Evolutionary conservation across 2,797 vertebrate species (phyloP), one percentile per base, ranked within the genome.

Genomic region (Malurus leucopterus): DNA sequence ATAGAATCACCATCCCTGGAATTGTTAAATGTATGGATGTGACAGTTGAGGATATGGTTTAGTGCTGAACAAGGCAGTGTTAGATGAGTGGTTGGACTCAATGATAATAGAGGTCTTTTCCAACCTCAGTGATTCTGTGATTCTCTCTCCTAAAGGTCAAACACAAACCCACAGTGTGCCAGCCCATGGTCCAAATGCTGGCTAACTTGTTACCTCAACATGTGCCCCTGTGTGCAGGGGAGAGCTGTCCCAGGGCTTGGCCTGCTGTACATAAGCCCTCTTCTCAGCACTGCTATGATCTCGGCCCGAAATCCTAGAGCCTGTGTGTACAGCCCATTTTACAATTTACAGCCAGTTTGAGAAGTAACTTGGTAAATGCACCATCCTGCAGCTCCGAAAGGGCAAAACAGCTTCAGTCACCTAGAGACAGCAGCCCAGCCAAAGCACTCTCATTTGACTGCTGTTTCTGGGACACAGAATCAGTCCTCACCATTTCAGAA

Each of bases 221-320:
- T 20, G 32, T 46, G n/a, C 3, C 12, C 15, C 16, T 13, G 21
- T 18, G 15, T 22, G 27, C 55, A 15, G 9, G 3, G 6, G 7
- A 84, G 43, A 79, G 54, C 5, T 71, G 43, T 32, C 36, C 50
- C 15, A 49, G 30, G 38, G 14, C 17, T 71, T 47, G 22, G 26
- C 3, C 15, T 20, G 47, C 69, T 54, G 14, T 10, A 38, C 11
- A 7, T 8, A 67, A 22, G 9, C 21, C 23, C 34, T 54, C 11
- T 84, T 16, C 61, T 55, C 10, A 32, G 34, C 40, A 49, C 24
- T 36, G 8, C n/a, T 11, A 3, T 6, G 14, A 19, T 26, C 29
- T 72, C 0, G 0, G 43, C 54, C 47, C 58, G 38, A 7, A 22
- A n/a, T 54, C 65, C 57, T 15, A 74, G 13, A 8, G 30, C 34